Evolutionary conservation across 2,888 invertebrate species (phyloP).

Genomic region (Microchrysa polita): DNA sequence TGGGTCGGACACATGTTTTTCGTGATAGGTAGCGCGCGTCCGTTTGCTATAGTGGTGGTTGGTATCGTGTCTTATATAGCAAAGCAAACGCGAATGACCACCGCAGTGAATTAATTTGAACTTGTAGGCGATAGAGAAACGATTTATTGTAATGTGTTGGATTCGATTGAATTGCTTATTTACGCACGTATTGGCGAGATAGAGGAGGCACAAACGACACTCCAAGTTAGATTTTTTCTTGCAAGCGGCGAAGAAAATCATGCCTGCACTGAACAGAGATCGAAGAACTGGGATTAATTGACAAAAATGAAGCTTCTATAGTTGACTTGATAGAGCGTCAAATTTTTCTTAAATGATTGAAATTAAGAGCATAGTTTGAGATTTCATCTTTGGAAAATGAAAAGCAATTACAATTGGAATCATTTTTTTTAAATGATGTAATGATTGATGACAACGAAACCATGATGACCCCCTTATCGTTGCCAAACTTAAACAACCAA

Average conservation of each 20-base stretch:
- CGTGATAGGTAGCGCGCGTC: background rate
- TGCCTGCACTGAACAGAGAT: background rate
- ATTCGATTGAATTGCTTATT: constrained; percentile 33
- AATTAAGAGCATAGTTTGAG: no score
- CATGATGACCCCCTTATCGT: no score
- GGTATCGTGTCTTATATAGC: background rate
- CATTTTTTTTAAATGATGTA: no score
- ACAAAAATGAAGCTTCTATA: constrained; percentile 12
- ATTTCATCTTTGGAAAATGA: constrained; percentile 17
- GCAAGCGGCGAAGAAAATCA: background rate
- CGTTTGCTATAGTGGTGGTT: no score
- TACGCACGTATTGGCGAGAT: constrained; percentile 21
- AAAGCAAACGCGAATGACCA: background rate
- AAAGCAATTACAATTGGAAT: no score
- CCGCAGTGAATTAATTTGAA: constrained; percentile 36
- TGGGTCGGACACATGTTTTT: constrained; percentile 4
- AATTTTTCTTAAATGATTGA: background rate
- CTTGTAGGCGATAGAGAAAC: constrained; percentile 33
- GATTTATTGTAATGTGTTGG: constrained; percentile 34
- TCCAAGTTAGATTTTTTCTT: no score
- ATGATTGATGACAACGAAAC: no score
- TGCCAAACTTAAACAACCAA: no score
- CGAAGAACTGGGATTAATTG: background rate
- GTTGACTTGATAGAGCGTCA: no score
- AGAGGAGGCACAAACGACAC: no score